Evolutionary conservation across 1,140 invertebrate species (phyloP), one percentile per base, ranked within the genome.

Genomic region (Ptiloglossa arizonensis): DNA sequence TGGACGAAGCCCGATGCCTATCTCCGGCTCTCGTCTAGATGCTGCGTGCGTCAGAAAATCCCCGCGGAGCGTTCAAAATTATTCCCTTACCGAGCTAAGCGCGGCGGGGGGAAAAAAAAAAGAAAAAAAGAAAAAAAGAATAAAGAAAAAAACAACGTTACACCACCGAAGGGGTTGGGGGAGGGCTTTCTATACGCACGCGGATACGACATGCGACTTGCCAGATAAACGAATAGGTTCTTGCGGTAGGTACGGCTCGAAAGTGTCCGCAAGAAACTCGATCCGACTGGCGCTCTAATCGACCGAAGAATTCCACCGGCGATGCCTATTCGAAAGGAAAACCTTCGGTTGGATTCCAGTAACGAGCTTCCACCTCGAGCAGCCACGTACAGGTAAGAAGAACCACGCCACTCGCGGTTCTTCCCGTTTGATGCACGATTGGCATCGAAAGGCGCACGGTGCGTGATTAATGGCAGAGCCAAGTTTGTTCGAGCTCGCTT

Each of bases 161-260:
- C 32, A 62, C 17, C n/a, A 48, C 3, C 32, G 17, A 32, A 69
- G 44, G n/a, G 57, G 48, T 41, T 44, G 6, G 46, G 52, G 68
- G 22, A n/a, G 17, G 68, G 24, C 1, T 46, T 64, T n/a, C 27
- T 64, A 29, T 48, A n/a, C 19, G 60, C 80, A 41, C 69, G 57
- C 59, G 50, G 44, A n/a, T 60, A 74, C 62, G 54, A 73, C 82
- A 80, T 66, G 71, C 60, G 73, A 57, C 50, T 73, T n/a, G 56
- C 54, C 50, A 54, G 74, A 85, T 75, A 71, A 86, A 86, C 84
- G 80, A 77, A 85, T 85, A 86, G 80, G 54, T 85, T 85, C 71
- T 86, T 82, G 83, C 80, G 84, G 84, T 85, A 85, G 84, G 84
- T 82, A 86, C 69, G 72, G 76, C 80, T 80, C 64, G 83, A 80